Base-by-base conservation (phyloP, 1,140 invertebrate genomes). In the Oncopodura yosiiana region DNA sequence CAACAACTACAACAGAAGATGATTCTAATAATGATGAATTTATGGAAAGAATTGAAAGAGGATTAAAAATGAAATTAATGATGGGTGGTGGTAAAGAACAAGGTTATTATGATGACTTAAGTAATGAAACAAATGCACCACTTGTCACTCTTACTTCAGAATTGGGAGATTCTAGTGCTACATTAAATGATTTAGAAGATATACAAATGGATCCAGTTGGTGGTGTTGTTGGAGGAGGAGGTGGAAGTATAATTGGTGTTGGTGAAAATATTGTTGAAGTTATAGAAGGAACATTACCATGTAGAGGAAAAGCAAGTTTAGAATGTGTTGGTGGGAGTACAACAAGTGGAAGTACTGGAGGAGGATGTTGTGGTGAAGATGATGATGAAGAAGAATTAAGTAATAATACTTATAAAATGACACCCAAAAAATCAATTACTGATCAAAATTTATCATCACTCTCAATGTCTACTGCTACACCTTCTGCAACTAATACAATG, bases 141-240 rank as follows among this genome's bases (percentile, higher is more conserved):
- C 27, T 63, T 2, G 61, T 63, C 8, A 63, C 61, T 12, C 43
- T 64, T 5, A 64, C 62, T 2, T 49, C 42, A 26, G 62, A 64
- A 29, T 42, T 64, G 11, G 56, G 52, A 2, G 62, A 64, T 37
- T 49, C 39, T 39, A 56, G 52, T 3, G 62, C 62, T 2, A 64
- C 62, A 0, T 37, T 64, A 3, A 64, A 64, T 44, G 62, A 64
- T 30, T 23, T 64, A 5, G 62, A 64, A n/a, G 62, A 63, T 34
- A 58, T 60, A 23, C 38, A 52, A 32, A n/a, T n/a, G n/a, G n/a
- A n/a, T n/a, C n/a, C n/a, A n/a, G 41, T 43, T 24, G 41, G 41
- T 24, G 21, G 41, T 3, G 41, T 24, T 6, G 21, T 6, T 6
- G 23, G 59, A 60, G 29, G 49, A 60, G 36, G 54, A 53, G 24